Base-by-base conservation (phyloP, 2,888 invertebrate species). In the Cyclophora albipunctata region DNA sequence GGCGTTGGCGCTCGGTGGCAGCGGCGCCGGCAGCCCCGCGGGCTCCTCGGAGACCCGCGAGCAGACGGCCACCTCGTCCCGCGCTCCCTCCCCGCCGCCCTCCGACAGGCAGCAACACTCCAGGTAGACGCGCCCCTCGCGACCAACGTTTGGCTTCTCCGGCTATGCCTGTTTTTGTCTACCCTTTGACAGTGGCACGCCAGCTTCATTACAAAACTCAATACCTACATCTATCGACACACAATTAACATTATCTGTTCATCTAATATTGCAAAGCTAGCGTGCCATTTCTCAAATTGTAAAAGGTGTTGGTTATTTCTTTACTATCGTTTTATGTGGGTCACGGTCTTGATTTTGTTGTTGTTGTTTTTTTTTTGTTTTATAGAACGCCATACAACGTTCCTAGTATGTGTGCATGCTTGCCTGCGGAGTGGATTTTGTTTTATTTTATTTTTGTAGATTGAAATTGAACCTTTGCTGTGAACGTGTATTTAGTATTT, bases 1-100 rank as follows among this genome's bases (percentile, higher is more conserved):
- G 89, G 90, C 90, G 82, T 66, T 89, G 86, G 90, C 90, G 78
- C 84, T 90, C 71, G 89, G 88, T 62, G 78, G 88, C 69, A 86
- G 83, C 79, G 76, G 85, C 56, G 73, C 79, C 44, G 82, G 83
- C 78, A 86, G 84, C 55, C 85, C 85, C 34, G 72, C 77, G 54
- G 57, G 76, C 57, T 64, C 71, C 61, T 59, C 74, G 50, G 81
- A 79, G 59, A 63, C 72, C 56, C 66, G 73, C 73, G 65, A 79
- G 71, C 84, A 81, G 68, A 83, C 84, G 59, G 81, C 84, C 60
- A 79, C 85, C 34, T 84, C 86, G 48, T 83, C 82, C 58, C 82
- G 87, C 61, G 86, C 89, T 58, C 75, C 88, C 58, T 84, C 89
- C 34, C 85, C 86, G 57, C 84, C 86, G 62, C 84, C 85, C 61